Evolutionary conservation across 2,888 invertebrate genomes (phyloP).

Genomic region (Poecilobothrus nobilitatus): DNA sequence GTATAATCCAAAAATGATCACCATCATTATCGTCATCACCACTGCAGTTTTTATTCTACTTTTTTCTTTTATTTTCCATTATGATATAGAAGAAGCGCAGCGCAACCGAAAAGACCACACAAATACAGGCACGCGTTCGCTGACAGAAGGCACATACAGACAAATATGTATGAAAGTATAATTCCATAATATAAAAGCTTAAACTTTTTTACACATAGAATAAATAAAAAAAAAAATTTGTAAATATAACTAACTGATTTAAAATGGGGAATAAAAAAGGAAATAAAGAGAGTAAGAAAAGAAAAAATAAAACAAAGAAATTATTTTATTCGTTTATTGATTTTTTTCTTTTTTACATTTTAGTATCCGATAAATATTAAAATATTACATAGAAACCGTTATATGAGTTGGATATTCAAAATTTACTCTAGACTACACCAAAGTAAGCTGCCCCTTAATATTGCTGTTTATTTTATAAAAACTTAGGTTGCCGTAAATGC

Average conservation of each 20-base stretch:
- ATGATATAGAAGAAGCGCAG: slow-evolving; percentile 7
- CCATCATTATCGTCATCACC: slow-evolving; percentile 13
- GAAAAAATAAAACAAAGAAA: background rate
- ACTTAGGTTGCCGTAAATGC: too few species aligned
- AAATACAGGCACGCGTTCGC: slow-evolving; percentile 46
- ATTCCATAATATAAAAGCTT: background rate
- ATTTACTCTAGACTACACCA: too few species aligned
- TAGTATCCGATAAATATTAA: too few species aligned
- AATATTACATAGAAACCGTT: too few species aligned
- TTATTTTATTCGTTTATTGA: too few species aligned
- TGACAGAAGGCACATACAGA: slow-evolving; percentile 44
- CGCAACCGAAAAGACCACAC: slow-evolving; percentile 38
- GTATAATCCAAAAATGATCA: slow-evolving; percentile 20
- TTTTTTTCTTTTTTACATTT: too few species aligned
- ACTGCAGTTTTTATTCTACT: too few species aligned
- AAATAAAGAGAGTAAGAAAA: background rate
- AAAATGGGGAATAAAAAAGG: background rate
- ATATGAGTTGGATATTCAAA: too few species aligned
- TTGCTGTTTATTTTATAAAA: too few species aligned
- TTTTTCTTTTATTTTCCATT: background rate
- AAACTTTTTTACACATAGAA: too few species aligned
- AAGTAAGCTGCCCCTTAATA: too few species aligned
- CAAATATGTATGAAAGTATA: background rate
- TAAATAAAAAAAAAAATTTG: slow-evolving; percentile 21
- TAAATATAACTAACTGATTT: slow-evolving; percentile 19